Percentiles rank a stretch among this genome's conserved stretches.
Evolutionary conservation across 2,888 invertebrate genomes (phyloP).

Genomic region (Thelaira solivaga): DNA sequence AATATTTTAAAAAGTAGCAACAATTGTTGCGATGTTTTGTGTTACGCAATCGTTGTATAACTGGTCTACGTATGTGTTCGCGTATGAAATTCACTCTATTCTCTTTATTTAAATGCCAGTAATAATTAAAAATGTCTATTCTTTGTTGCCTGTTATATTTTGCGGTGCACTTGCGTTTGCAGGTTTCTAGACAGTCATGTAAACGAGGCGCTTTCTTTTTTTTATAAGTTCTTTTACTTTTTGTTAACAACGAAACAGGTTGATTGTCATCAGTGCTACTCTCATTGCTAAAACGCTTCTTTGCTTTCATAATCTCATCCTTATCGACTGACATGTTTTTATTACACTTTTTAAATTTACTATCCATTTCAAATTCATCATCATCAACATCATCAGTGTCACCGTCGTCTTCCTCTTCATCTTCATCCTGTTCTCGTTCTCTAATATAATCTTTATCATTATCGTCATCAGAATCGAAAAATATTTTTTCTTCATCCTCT

Average conservation of each 20-base stretch:
- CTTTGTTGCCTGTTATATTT: conserved; percentile 52
- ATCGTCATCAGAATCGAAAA: background rate
- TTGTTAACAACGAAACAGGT: conserved; percentile 21
- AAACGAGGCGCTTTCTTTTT: conserved; percentile 35
- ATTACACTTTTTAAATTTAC: background rate
- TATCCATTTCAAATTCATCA: conserved; percentile 2
- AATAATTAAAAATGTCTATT: conserved; percentile 54
- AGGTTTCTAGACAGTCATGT: conserved; percentile 52
- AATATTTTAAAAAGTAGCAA: conserved; percentile 47
- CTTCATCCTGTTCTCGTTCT: conserved; percentile 12
- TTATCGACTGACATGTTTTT: background rate
- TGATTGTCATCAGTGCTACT: conserved; percentile 51
- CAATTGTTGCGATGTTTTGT: conserved; percentile 53
- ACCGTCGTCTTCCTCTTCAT: too few relatives aligned
- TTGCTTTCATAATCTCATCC: too few relatives aligned
- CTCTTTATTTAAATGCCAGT: conserved; percentile 49
- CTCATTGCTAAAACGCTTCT: too few relatives aligned
- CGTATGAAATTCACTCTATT: conserved; percentile 47
- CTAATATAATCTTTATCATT: conserved; percentile 2
- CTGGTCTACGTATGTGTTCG: conserved; percentile 30
- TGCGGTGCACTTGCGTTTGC: conserved; percentile 60
- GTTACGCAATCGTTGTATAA: conserved; percentile 42
- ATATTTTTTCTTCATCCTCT: conserved; percentile 22
- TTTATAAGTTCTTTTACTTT: background rate
- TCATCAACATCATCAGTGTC: conserved; percentile 19